Evolutionary conservation across 2,113 vertebrate species (phyloP).

Genomic region (Microcebus murinus): DNA sequence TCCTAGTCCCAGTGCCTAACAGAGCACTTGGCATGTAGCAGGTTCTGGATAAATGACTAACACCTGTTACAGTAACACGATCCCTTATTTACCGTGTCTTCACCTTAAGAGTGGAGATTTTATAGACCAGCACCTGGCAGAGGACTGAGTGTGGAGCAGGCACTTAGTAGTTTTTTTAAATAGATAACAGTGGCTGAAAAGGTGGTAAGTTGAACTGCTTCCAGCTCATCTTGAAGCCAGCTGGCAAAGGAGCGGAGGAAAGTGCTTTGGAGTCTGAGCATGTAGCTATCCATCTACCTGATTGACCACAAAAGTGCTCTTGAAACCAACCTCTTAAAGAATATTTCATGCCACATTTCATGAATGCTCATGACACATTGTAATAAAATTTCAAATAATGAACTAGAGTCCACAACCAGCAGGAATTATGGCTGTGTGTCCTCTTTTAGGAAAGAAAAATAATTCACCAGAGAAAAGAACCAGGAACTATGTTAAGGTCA

Average conservation of each 20-base stretch:
- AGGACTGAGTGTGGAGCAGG: not conserved
- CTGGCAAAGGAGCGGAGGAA: not conserved
- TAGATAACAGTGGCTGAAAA: not conserved
- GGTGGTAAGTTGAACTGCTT: not conserved
- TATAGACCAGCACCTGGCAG: not conserved
- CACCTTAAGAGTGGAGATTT: not conserved
- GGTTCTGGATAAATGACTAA: not conserved
- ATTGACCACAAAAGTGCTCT: not conserved
- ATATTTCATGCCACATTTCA: conserved; percentile 40
- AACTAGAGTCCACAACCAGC: conserved; percentile 1
- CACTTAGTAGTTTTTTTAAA: not conserved
- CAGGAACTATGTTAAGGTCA: conserved; percentile 43
- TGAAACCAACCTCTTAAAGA: conserved; percentile 37
- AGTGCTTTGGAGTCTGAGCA: not conserved
- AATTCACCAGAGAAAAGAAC: conserved; percentile 35
- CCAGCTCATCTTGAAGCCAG: not conserved
- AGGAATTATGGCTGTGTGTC: conserved; percentile 27
- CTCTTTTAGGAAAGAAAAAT: conserved; percentile 32
- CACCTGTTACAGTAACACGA: not conserved
- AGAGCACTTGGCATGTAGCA: not conserved
- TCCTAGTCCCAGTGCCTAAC: not conserved
- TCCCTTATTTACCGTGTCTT: not conserved
- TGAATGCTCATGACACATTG: not conserved
- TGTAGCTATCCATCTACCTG: not conserved
- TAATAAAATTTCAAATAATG: conserved; percentile 59